A percentile compares a stretch with the other conserved stretches of the same genome.
Conservation (phyloP, 2,888 invertebrate genomes). For the Lamproptera curius region DNA sequence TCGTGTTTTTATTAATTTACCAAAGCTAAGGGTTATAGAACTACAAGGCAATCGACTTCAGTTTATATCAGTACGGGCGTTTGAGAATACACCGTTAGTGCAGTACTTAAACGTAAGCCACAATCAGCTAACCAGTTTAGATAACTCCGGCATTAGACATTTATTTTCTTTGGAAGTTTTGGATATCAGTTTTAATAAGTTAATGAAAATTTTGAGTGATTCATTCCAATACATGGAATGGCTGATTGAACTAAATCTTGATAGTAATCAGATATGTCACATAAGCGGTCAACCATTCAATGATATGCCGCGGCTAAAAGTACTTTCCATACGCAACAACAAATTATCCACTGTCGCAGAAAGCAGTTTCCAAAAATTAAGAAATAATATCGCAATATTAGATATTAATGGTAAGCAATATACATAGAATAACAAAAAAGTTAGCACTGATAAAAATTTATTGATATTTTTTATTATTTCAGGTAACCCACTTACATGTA, state of each 20-base stretch:
- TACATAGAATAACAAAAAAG: not conserved
- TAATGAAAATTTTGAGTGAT: slow-evolving; percentile 83
- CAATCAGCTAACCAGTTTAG: slow-evolving; percentile 86
- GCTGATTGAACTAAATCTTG: slow-evolving; percentile 91
- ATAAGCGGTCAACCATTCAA: slow-evolving; percentile 90
- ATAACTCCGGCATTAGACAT: slow-evolving; percentile 85
- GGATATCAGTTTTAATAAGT: slow-evolving; percentile 89
- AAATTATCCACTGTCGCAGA: slow-evolving; percentile 86
- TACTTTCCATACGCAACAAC: slow-evolving; percentile 87
- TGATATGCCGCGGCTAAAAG: slow-evolving; percentile 89
- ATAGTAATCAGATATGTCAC: slow-evolving; percentile 89
- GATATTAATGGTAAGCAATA: slow-evolving; percentile 86
- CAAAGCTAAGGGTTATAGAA: slow-evolving; percentile 85
- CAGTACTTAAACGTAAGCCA: slow-evolving; percentile 90
- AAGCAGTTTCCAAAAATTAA: slow-evolving; percentile 83
- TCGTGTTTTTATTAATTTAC: slow-evolving; percentile 86
- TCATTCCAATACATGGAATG: slow-evolving; percentile 87
- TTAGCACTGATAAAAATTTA: not conserved
- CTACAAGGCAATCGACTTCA: slow-evolving; percentile 88
- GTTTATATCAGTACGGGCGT: slow-evolving; percentile 85
- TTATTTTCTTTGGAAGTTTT: slow-evolving; percentile 89
- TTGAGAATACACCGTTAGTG: slow-evolving; percentile 86
- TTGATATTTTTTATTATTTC: slow-evolving; percentile 31
- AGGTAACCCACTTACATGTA: slow-evolving; percentile 91
- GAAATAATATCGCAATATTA: slow-evolving; percentile 89